phyloP scores from a whole-genome alignment of 2,797 vertebrate species.

The Anguilla pacifica region DNA sequence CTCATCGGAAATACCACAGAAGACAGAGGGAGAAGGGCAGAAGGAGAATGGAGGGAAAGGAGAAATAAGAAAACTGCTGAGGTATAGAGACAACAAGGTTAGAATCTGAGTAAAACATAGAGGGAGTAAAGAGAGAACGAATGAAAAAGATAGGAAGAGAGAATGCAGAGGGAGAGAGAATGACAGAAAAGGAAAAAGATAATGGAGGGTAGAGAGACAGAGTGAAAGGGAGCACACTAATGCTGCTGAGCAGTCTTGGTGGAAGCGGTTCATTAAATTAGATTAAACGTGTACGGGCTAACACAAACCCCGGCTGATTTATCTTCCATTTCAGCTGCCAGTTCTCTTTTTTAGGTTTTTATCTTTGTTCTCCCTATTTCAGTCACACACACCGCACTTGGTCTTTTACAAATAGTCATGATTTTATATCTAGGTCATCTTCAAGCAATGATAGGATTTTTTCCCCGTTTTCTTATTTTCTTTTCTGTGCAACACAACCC shows the following conservation, averaged over 20 bases:
- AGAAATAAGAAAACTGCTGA: background rate
- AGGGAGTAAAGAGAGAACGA: slow-evolving; percentile 35
- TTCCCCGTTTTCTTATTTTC: background rate
- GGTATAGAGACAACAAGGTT: slow-evolving; percentile 19
- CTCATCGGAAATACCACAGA: slow-evolving; percentile 7
- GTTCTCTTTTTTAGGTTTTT: slow-evolving; percentile 42
- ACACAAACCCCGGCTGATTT: slow-evolving; percentile 60
- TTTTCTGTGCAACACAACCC: background rate
- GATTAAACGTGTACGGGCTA: slow-evolving; percentile 61
- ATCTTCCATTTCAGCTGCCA: slow-evolving; percentile 45
- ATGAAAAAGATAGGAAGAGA: background rate
- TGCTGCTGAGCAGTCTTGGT: slow-evolving; percentile 44
- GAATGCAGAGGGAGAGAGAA: background rate
- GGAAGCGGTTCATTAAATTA: slow-evolving; percentile 60
- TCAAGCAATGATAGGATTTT: background rate
- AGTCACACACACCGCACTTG: background rate
- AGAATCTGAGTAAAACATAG: slow-evolving; percentile 18
- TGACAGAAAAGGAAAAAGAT: background rate
- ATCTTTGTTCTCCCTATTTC: slow-evolving; percentile 11
- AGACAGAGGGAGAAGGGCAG: background rate
- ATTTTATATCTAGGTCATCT: slow-evolving; percentile 7
- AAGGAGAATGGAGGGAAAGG: background rate
- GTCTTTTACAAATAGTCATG: background rate
- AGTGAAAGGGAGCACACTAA: slow-evolving; percentile 29
- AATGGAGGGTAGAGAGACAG: background rate